Evolutionary conservation across 2,888 invertebrate genomes (phyloP), one percentile per base, ranked within the genome.

Genomic region (Eueremaeus valkanovi): DNA sequence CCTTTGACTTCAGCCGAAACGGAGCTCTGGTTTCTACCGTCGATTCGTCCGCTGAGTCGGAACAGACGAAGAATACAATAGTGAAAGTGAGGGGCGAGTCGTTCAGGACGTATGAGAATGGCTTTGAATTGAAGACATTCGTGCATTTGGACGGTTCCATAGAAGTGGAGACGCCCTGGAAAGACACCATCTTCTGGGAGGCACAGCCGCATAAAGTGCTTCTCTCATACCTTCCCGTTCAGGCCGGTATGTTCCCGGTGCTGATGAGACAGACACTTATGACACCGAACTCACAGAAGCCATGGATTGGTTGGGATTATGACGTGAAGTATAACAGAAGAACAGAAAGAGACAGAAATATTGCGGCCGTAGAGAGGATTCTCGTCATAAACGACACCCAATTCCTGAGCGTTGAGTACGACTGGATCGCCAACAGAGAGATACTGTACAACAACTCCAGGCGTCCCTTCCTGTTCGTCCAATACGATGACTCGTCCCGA

Each of bases 371-470:
- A 8, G 68, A 68, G 16, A 36, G 68, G 27, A 68, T 68, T 68
- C 42, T 68, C 0, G 68, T 68, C 24, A 68, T 68, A 13, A 96
- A 96, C 82, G 95, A 95, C 0, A 93, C 94, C 82, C 93, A 93
- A 82, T 86, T 95, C 5, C 85, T 96, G 3, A 93, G 94, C 0
- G 85, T 96, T 29, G 95, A 96, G 83, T 96, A 95, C 82, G 94
- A 95, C 82, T 79, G 83, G 70, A 81, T 82, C 24, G 81, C 81
- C 36, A 83, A 83, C 79, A 82, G 81, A 31, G 83, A 83, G 79
- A 83, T 82, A n/a, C 82, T 81, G 77, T 82, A 80, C 76, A 79
- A 80, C 74, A 78, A 79, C 74, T 0, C 91, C 90, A 51, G 92
- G 91, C 0, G 91, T 92, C 82, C 84, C 73, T 81, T 85, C 72